Percentiles rank a stretch among this genome's conserved stretches.
These are phyloP conservation scores for Osmerus eperlanus DNA, from an alignment of 2,113 vertebrate genomes.

Conservation along the genomic window DNA sequence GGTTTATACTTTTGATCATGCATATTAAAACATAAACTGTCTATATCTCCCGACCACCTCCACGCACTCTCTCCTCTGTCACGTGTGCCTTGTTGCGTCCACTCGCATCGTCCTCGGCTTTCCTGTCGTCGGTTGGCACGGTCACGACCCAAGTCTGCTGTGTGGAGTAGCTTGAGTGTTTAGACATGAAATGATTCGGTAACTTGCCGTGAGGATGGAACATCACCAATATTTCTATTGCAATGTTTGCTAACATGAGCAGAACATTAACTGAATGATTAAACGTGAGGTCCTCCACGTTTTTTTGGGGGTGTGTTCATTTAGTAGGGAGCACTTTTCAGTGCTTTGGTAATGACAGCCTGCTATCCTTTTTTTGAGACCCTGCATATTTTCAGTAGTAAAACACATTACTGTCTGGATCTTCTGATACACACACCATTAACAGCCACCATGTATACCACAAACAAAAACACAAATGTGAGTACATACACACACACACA, in stretches of 20 bases:
- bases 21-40: background rate
- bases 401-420: background rate
- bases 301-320: background rate
- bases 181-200: too few species aligned
- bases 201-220: too few species aligned
- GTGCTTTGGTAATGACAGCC: background rate
- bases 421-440: background rate
- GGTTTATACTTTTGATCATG: too few species aligned
- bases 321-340: background rate
- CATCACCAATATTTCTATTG: background rate
- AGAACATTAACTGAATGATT: background rate
- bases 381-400: background rate
- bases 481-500: background rate
- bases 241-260: background rate
- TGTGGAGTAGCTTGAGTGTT: too few species aligned
- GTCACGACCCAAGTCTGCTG: too few species aligned
- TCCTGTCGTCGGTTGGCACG: too few species aligned
- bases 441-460: background rate
- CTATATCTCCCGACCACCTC: background rate
- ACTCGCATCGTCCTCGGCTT: too few species aligned
- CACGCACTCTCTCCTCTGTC: background rate
- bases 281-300: background rate
- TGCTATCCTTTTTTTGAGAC: slow-evolving; percentile 1
- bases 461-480: slow-evolving; percentile 12
- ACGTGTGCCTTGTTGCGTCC: too few species aligned